Evolutionary conservation across 53 echinoderm and acorn worm species (phyloP), one percentile per base, ranked within the genome.

Genomic region (Echinarachnius parma): DNA sequence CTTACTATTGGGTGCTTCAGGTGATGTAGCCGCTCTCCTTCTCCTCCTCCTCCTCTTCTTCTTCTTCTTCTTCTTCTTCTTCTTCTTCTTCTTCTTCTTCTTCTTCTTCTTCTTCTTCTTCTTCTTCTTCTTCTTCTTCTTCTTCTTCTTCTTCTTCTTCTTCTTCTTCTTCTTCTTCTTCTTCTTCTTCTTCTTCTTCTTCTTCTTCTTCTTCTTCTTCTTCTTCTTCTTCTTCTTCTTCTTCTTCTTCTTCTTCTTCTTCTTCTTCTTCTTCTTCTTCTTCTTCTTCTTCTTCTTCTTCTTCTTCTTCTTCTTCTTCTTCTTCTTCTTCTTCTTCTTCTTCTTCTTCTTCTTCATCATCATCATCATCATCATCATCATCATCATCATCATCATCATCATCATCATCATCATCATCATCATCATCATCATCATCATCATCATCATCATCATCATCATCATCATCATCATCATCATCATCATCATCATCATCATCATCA

Each of bases 351-450:
- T 55, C 56, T 55, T 55, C 56, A n/a, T 55, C 56, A n/a, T 55
- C 56, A n/a, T 55, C 56, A n/a, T 55, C 56, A n/a, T 55, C 56
- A n/a, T 55, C 56, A n/a, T 55, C 56, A n/a, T 55, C 56, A n/a
- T 55, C 56, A n/a, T 55, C 56, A n/a, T 55, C 56, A n/a, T 55
- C 56, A n/a, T n/a, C n/a, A n/a, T n/a, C n/a, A n/a, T n/a, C n/a
- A n/a, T n/a, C n/a, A n/a, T n/a, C n/a, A n/a, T n/a, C n/a, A n/a
- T n/a, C n/a, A n/a, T n/a, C n/a, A n/a, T n/a, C n/a, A n/a, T n/a
- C n/a, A n/a, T n/a, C n/a, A n/a, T n/a, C n/a, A n/a, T n/a, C n/a
- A n/a, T n/a, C n/a, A n/a, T n/a, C n/a, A n/a, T n/a, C n/a, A n/a
- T n/a, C n/a, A n/a, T n/a, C n/a, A n/a, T n/a, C n/a, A n/a, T n/a